phyloP scores from a whole-genome alignment of 2,113 vertebrate genomes.

The Leucoraja erinaceus region DNA sequence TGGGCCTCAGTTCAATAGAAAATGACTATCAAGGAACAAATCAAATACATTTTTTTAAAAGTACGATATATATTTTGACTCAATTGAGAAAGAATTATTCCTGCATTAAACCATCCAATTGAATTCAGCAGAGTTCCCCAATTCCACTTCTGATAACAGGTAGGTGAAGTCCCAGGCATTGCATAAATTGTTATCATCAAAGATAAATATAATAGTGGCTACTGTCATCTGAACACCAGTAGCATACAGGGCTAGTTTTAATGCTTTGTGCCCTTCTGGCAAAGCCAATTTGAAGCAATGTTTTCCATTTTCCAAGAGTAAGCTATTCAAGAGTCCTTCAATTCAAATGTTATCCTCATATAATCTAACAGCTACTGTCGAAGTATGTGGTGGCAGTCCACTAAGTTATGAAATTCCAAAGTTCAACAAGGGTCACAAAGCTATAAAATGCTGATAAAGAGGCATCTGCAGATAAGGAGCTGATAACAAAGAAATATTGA shows the following conservation, averaged over 20 bases:
- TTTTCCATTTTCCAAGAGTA: background rate
- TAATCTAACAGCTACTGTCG: constrained; percentile 22
- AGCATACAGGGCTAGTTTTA: background rate
- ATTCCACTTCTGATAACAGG: background rate
- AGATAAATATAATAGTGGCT: constrained; percentile 17
- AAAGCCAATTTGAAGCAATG: background rate
- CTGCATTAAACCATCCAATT: background rate
- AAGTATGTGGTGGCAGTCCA: background rate
- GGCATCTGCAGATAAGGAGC: background rate
- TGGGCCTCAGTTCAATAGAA: background rate
- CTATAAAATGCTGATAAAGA: constrained; percentile 5
- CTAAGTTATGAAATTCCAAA: constrained; percentile 32
- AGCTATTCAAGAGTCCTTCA: background rate
- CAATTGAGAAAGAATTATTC: background rate
- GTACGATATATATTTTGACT: background rate
- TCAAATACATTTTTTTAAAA: background rate
- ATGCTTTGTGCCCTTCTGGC: background rate
- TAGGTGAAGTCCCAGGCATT: background rate
- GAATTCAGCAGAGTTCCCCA: background rate
- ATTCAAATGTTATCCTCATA: too few species aligned
- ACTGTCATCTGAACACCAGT: constrained; percentile 14
- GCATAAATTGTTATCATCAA: background rate
- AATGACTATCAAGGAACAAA: background rate
- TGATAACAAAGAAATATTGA: background rate
- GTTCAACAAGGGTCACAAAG: background rate